A percentile compares a stretch with the other conserved stretches of the same genome.
phyloP scores from a whole-genome alignment of 2,797 vertebrate species.

The Hemibagrus guttatus region DNA sequence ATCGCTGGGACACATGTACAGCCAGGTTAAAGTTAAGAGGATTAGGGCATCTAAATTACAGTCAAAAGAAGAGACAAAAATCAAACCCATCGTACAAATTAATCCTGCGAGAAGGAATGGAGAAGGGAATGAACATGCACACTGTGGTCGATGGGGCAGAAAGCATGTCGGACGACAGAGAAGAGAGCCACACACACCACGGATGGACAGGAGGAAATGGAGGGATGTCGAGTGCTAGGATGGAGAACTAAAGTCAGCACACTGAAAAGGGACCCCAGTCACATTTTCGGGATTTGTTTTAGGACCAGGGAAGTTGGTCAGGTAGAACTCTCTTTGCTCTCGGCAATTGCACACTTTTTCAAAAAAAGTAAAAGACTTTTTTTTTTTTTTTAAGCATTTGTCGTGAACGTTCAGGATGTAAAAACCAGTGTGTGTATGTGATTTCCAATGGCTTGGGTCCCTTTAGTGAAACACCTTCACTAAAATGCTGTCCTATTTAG shows the following conservation, averaged over 20 bases:
- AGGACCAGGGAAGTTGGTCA: background rate
- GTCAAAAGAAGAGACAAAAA: slow-evolving; percentile 62
- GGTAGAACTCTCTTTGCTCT: slow-evolving; percentile 29
- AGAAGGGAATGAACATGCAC: slow-evolving; percentile 68
- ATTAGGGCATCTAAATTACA: slow-evolving; percentile 57
- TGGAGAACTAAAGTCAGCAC: slow-evolving; percentile 71
- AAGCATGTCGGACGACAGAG: slow-evolving; percentile 68
- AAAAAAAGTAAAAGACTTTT: background rate
- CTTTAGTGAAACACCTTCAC: slow-evolving; percentile 67
- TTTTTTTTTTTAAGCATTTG: background rate
- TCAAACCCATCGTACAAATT: slow-evolving; percentile 61
- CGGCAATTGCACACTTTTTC: slow-evolving; percentile 40
- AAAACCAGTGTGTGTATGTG: background rate
- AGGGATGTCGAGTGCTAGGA: slow-evolving; percentile 63
- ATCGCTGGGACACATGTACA: slow-evolving; percentile 72
- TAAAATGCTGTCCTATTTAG: slow-evolving; percentile 61
- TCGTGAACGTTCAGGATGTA: background rate
- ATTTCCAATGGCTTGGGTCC: slow-evolving; percentile 72
- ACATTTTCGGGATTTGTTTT: slow-evolving; percentile 54
- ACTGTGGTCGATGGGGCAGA: slow-evolving; percentile 69
- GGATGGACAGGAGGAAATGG: slow-evolving; percentile 62
- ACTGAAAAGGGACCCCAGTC: slow-evolving; percentile 78
- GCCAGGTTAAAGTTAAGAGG: slow-evolving; percentile 65
- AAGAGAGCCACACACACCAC: slow-evolving; percentile 71
- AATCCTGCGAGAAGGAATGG: slow-evolving; percentile 53